Conservation (phyloP, 2,113 vertebrate genomes). For the Burhinus oedicnemus region DNA sequence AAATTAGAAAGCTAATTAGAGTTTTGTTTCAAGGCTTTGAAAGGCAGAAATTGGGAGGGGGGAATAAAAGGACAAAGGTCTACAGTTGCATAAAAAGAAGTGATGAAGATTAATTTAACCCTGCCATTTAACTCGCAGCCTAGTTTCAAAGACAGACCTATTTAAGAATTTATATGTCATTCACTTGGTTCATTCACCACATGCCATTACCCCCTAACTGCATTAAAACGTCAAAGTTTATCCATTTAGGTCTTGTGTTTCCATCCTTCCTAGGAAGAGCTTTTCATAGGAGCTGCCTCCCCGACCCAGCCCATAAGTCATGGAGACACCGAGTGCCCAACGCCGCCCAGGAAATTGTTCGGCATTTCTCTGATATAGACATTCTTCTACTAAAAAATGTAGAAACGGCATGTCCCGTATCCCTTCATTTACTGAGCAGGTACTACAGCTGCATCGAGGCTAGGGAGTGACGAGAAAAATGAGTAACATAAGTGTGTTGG, state of each 20-base stretch:
- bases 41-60: background rate
- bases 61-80: background rate
- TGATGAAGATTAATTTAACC: background rate
- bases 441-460: background rate
- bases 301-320: background rate
- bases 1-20: background rate
- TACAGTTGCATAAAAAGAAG: background rate
- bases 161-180: background rate
- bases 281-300: background rate
- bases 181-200: background rate
- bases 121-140: background rate
- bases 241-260: background rate
- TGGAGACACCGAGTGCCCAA: background rate
- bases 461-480: no score
- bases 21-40: background rate
- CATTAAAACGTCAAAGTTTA: background rate
- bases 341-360: background rate
- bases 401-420: accelerated
- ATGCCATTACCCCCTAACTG: background rate
- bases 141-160: background rate
- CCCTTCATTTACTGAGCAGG: background rate
- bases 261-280: background rate
- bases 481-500: background rate
- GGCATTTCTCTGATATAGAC: background rate
- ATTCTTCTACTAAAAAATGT: background rate